phyloP scores from a whole-genome alignment of 2,888 invertebrate genomes.

The Muscina levida region DNA sequence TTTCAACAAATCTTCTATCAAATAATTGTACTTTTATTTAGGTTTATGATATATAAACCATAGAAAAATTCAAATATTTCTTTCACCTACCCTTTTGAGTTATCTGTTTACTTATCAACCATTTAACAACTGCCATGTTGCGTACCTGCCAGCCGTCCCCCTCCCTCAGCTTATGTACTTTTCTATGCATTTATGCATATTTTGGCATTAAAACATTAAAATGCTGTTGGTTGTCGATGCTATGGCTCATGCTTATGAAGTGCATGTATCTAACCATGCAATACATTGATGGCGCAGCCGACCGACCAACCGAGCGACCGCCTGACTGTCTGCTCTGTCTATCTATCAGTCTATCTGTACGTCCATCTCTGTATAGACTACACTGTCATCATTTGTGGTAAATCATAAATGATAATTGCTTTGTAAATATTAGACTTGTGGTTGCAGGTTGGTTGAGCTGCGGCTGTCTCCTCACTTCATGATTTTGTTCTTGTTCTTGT shows the following conservation, averaged over 20 bases:
- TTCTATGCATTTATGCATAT: slow-evolving; percentile 22
- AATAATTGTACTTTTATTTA: too few relatives aligned
- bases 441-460: slow-evolving; percentile 30
- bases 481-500: background rate
- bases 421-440: slow-evolving; percentile 42
- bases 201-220: slow-evolving; percentile 36
- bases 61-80: too few relatives aligned
- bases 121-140: background rate
- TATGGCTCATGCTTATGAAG: background rate
- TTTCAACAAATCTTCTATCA: too few relatives aligned
- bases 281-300: too few relatives aligned
- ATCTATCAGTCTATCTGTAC: background rate
- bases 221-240: slow-evolving; percentile 10
- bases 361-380: background rate
- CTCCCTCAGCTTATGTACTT: background rate
- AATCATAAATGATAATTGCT: slow-evolving; percentile 53
- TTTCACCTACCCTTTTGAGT: too few relatives aligned
- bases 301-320: background rate
- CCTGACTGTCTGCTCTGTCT: background rate
- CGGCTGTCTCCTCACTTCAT: background rate
- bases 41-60: too few relatives aligned
- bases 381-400: slow-evolving; percentile 40
- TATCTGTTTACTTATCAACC: too few relatives aligned
- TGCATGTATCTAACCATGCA: background rate
- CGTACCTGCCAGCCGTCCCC: too few relatives aligned